These are phyloP conservation scores for Atethmia centrago DNA, from an alignment of 2,888 invertebrate genomes.

Conservation along the genomic window DNA sequence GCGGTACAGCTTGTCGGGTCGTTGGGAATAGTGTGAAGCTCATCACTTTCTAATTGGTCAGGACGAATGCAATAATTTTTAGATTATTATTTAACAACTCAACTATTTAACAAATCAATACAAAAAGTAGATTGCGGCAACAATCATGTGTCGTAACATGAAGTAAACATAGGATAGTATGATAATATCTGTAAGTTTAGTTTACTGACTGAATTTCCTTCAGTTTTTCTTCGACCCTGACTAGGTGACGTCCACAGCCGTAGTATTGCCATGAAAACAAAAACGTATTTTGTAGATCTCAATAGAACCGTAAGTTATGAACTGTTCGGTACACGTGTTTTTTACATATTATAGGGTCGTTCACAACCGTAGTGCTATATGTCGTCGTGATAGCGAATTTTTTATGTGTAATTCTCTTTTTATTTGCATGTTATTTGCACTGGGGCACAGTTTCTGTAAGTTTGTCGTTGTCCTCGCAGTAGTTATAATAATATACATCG, in stretches of 20 bases:
- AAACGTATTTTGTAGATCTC: constrained; percentile 85
- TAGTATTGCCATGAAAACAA: constrained; percentile 80
- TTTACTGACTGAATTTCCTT: constrained; percentile 6
- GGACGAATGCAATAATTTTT: constrained; percentile 2
- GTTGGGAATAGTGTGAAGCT: constrained; percentile 11
- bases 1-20: constrained; percentile 16
- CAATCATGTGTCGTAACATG: too few species aligned
- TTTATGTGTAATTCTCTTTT: constrained; percentile 35
- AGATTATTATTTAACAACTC: background rate
- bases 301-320: constrained; percentile 83
- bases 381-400: constrained; percentile 73
- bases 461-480: constrained; percentile 5
- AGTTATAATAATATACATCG: background rate
- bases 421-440: constrained; percentile 39
- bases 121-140: constrained; percentile 13
- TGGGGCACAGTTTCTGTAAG: constrained; percentile 46
- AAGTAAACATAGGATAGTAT: constrained; percentile 7
- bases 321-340: constrained; percentile 69
- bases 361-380: constrained; percentile 63
- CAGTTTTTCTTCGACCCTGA: constrained; percentile 28
- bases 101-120: too few species aligned
- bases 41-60: background rate
- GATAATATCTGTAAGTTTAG: constrained; percentile 29
- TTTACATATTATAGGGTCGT: constrained; percentile 55
- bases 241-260: constrained; percentile 34